These are phyloP conservation scores for Lepidurus packardi DNA, from an alignment of 1,140 invertebrate genomes.

Conservation along the genomic window DNA sequence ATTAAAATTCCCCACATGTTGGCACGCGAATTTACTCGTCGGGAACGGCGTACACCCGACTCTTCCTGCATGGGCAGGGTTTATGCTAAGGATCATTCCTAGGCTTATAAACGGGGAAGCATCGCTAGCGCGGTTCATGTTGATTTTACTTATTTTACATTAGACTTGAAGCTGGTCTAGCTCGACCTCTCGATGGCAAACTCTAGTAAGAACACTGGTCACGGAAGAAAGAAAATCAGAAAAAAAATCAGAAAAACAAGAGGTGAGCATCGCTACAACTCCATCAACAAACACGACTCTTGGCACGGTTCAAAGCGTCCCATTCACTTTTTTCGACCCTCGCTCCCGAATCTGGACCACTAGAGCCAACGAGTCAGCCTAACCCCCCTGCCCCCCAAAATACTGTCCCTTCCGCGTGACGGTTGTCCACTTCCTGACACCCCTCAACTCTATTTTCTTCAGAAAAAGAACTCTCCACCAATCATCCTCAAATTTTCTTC, in stretches of 20 bases:
- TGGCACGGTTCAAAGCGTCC: constrained; percentile 6
- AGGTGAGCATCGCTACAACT: not conserved
- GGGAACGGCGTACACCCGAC: not conserved
- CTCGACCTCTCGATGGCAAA: not conserved
- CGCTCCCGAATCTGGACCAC: not conserved
- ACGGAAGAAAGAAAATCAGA: not conserved
- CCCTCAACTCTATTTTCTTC: too few species aligned
- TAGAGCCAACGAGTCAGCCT: too few species aligned
- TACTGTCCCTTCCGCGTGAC: too few species aligned
- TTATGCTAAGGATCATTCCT: not conserved
- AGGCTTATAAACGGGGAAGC: not conserved
- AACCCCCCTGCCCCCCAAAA: too few species aligned
- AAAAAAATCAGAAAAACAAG: not conserved
- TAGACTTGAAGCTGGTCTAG: not conserved
- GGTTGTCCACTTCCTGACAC: too few species aligned
- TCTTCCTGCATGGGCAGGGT: not conserved
- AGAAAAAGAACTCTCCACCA: too few species aligned
- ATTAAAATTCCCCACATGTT: constrained; percentile 4
- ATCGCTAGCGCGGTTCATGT: not conserved
- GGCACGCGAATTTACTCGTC: not conserved
- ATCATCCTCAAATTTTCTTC: too few species aligned
- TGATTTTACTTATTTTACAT: not conserved
- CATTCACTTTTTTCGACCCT: constrained; percentile 1
- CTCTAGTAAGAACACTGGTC: not conserved
- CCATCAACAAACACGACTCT: not conserved